Conservation (phyloP, 2,113 vertebrate species). For the Forbesichthys papilliferus region DNA sequence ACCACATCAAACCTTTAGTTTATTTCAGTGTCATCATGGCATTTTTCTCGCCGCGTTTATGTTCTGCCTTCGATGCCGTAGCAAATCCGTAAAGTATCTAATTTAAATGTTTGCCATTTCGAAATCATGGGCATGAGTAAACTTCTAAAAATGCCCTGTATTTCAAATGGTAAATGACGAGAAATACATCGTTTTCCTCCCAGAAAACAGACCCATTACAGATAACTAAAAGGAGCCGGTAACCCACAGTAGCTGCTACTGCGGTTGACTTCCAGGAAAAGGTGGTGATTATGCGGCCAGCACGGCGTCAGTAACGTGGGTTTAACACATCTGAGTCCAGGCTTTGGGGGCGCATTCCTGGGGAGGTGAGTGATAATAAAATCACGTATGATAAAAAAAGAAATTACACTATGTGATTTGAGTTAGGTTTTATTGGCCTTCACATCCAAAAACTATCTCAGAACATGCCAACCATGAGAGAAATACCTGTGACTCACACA, state of each 20-base stretch:
- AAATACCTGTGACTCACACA: no score
- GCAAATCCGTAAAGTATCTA: conserved; percentile 28
- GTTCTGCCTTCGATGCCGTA: not conserved
- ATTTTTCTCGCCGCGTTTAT: not conserved
- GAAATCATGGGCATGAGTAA: conserved; percentile 32
- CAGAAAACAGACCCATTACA: conserved; percentile 29
- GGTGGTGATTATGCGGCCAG: conserved; percentile 51
- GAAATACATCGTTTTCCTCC: conserved; percentile 10
- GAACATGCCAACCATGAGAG: no score
- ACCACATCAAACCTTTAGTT: no score
- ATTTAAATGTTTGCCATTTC: conserved; percentile 16
- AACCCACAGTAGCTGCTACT: conserved; percentile 27
- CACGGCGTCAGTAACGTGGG: conserved; percentile 39
- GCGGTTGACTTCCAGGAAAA: conserved; percentile 13
- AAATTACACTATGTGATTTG: not conserved
- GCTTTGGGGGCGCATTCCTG: conserved; percentile 37
- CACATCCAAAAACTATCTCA: conserved; percentile 14
- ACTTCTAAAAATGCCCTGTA: conserved; percentile 7
- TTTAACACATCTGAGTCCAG: conserved; percentile 35
- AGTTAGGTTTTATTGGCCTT: not conserved
- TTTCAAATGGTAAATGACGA: conserved; percentile 13
- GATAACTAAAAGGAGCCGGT: conserved; percentile 26
- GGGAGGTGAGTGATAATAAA: conserved; percentile 50
- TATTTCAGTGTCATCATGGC: not conserved
- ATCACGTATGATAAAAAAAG: not conserved